Evolutionary conservation across 2,113 vertebrate genomes (phyloP), one percentile per base, ranked within the genome.

Genomic region (Oncorhynchus gorbuscha): DNA sequence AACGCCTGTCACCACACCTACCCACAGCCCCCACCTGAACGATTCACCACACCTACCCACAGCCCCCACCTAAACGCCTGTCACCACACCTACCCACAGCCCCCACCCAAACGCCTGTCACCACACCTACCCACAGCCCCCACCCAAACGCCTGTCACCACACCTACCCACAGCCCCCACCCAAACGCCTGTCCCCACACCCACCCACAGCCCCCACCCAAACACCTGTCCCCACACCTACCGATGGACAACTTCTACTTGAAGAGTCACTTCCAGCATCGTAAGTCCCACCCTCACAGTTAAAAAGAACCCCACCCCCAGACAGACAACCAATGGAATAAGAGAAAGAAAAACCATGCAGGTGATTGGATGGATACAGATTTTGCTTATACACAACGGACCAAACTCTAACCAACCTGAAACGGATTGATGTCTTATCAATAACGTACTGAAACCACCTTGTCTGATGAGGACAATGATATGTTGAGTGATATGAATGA

Each of bases 301-400:
- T 79, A 80, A 75, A 83, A n/a, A 77, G 78, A 75, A 76, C 76
- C 62, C 82, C 88, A 82, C 68, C 79, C 82, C 82, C 73, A 62
- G 80, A 85, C 75, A 81, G 79, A 87, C 81, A 86, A 75, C 79
- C 77, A 81, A 76, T 74, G 81, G 69, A 76, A 79, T 81, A 83
- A 49, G 73, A 75, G 81, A 81, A 89, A 80, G 12, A 84, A 84
- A 81, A 74, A 87, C 55, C 88, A 88, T 87, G 90, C 88, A 83
- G 70, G 76, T 45, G 70, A 67, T 58, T 32, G 45, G 71, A 59
- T 81, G 71, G 79, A 88, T 64, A 72, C 45, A 22, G 71, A 69
- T 89, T 90, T 87, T 90, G 90, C 90, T 90, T 90, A 85, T 87
- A 88, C 84, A 86, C 79, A 90, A 85, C 77, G 87, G 82, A 90